Conservation (phyloP, 2,797 vertebrate genomes). For the Bryconaethiops microstoma region DNA sequence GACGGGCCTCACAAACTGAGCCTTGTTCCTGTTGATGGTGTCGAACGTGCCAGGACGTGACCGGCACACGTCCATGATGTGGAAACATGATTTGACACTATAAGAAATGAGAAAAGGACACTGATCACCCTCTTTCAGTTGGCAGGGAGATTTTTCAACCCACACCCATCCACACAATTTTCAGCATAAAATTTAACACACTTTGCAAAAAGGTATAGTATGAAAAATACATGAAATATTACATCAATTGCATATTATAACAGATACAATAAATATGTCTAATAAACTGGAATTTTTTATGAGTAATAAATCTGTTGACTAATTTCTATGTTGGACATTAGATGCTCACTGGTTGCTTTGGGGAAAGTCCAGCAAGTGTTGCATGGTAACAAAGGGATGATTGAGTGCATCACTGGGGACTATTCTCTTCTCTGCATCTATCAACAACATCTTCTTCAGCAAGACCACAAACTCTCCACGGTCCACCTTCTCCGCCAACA, state of each 20-base stretch:
- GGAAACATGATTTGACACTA: slow-evolving; percentile 98
- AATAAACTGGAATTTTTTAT: no score
- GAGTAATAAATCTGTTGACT: no score
- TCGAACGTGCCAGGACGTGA: slow-evolving; percentile 85
- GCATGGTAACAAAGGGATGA: slow-evolving; percentile 98
- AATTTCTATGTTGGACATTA: not conserved
- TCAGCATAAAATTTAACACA: no score
- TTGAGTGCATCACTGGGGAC: slow-evolving; percentile 89
- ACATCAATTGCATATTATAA: no score
- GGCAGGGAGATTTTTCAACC: no score
- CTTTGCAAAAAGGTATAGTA: no score
- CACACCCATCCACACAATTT: no score
- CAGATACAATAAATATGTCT: no score
- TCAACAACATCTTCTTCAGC: slow-evolving; percentile 98
- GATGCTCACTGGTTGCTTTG: slow-evolving; percentile 95
- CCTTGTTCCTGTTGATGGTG: slow-evolving; percentile 87
- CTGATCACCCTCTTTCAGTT: no score
- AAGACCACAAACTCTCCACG: slow-evolving; percentile 94
- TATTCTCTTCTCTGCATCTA: slow-evolving; percentile 94
- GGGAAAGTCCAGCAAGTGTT: slow-evolving; percentile 96
- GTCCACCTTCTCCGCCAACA: slow-evolving; percentile 94
- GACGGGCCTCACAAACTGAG: slow-evolving; percentile 86
- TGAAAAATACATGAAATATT: no score
- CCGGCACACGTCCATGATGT: slow-evolving; percentile 97
- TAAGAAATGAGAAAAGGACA: slow-evolving; percentile 12